Conservation (phyloP, 2,797 vertebrate species). For the Botia almorhae region DNA sequence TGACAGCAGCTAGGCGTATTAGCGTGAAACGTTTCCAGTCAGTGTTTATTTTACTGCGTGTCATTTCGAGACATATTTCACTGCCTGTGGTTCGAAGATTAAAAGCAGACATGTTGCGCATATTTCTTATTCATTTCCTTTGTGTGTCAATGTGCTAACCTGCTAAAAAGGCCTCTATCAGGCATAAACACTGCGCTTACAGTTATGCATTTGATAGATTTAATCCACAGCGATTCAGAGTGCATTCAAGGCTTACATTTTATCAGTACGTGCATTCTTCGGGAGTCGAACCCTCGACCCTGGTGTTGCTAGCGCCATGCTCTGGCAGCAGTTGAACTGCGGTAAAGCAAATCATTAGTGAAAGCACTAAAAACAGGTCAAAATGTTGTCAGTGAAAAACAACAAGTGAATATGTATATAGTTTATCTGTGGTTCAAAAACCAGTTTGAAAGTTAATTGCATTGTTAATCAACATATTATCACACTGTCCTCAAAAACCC, state of each 20-base stretch:
- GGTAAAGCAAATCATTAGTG: neutral
- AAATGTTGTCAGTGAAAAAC: neutral
- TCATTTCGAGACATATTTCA: slow-evolving; percentile 32
- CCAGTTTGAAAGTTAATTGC: neutral
- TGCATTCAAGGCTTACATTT: neutral
- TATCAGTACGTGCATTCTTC: neutral
- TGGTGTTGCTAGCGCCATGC: neutral
- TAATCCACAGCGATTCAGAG: neutral
- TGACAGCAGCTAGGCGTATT: neutral
- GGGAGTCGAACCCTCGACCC: neutral
- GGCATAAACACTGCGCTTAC: neutral
- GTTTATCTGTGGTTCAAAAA: neutral
- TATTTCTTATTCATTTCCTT: slow-evolving; percentile 8
- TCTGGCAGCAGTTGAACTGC: neutral
- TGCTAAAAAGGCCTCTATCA: neutral
- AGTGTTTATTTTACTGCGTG: slow-evolving; percentile 19
- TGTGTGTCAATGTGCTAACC: slow-evolving; percentile 7
- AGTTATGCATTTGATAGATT: neutral
- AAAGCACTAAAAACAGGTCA: neutral
- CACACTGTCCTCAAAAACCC: neutral
- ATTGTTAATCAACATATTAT: neutral
- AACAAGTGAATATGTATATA: neutral
- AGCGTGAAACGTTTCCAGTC: slow-evolving; percentile 8
- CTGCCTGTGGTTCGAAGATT: slow-evolving; percentile 33
- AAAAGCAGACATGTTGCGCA: slow-evolving; percentile 21